Evolutionary conservation across 2,888 invertebrate species (phyloP).

Genomic region (Unio pictorum): DNA sequence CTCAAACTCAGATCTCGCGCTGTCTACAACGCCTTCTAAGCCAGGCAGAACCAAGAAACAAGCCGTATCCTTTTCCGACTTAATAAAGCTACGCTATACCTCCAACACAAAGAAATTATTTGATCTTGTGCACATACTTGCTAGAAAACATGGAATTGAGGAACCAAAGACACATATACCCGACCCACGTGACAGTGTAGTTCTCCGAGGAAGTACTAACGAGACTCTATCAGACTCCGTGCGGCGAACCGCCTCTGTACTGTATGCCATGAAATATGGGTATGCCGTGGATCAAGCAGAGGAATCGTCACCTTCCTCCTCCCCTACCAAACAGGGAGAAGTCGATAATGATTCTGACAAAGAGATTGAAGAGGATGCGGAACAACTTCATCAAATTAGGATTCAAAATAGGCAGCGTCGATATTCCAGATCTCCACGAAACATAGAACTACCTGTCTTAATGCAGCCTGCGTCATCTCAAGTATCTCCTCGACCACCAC

Average conservation of each 20-base stretch:
- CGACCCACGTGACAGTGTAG: conserved; percentile 41
- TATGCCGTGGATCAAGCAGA: conserved; percentile 18
- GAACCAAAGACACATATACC: conserved; percentile 43
- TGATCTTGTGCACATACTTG: conserved; percentile 47
- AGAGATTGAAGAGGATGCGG: no score
- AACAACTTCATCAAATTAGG: no score
- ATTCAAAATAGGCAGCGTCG: no score
- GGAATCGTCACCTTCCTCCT: neutral
- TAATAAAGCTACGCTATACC: conserved; percentile 50
- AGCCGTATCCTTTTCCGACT: conserved; percentile 49
- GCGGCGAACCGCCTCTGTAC: conserved; percentile 33
- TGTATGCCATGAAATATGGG: conserved; percentile 50
- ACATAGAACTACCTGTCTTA: no score
- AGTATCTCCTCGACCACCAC: no score
- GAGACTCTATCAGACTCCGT: conserved; percentile 21
- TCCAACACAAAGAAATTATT: conserved; percentile 46
- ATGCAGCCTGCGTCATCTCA: no score
- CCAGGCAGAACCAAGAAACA: conserved; percentile 35
- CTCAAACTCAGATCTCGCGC: conserved; percentile 1
- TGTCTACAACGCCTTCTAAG: conserved; percentile 14
- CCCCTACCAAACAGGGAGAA: no score
- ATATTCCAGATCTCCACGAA: no score
- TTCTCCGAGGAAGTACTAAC: conserved; percentile 38
- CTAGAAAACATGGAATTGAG: conserved; percentile 46
- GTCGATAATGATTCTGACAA: no score